Base-by-base conservation (phyloP, 1,140 invertebrate genomes). In the Zophobas morio region DNA sequence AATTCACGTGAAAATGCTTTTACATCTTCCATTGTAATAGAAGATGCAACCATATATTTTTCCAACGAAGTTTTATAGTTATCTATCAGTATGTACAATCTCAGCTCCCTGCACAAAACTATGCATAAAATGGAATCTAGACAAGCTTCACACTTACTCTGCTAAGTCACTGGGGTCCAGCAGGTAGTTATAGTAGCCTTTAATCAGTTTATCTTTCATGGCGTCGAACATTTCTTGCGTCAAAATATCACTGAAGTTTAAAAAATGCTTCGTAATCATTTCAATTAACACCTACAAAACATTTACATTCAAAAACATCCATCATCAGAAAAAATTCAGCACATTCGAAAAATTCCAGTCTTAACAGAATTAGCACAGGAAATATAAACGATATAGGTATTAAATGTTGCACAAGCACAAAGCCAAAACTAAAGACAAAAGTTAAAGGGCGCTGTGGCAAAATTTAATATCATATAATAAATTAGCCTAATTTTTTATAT, bases 141-240 rank as follows among this genome's bases (percentile, higher is more conserved):
- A 53, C 2, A 53, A 20, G 20, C 2, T 53, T 57, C 1, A 35
- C 3, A 34, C 49, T 51, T 20, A 51, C 49, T 51, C 49, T 51
- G 49, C 49, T 51, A 51, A 6, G 20, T 20, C 2, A 51, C 2
- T 2, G n/a, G 94, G 92, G 79, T 94, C 94, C 33, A 95, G 87
- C 63, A 94, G 89, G 39, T 86, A 87, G 84, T 96, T 96, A 83
- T 93, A 92, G 81, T 94, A 95, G 1, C 57, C 78, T 81, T 94
- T 92, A n/a, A 89, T 86, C 80, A 90, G 88, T 84, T 91, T 87
- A 78, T 91, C 89, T 60, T 92, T 91, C 74, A 95, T 90, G 0
- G 93, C 90, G 42, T 91, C 87, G 81, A 95, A 93, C 76, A 94
- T 85, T 0, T 89, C 86, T 76, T 89, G 20, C 84, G 2, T 88